Base-by-base conservation (phyloP, 2,797 vertebrate genomes). In the Malurus leucopterus region DNA sequence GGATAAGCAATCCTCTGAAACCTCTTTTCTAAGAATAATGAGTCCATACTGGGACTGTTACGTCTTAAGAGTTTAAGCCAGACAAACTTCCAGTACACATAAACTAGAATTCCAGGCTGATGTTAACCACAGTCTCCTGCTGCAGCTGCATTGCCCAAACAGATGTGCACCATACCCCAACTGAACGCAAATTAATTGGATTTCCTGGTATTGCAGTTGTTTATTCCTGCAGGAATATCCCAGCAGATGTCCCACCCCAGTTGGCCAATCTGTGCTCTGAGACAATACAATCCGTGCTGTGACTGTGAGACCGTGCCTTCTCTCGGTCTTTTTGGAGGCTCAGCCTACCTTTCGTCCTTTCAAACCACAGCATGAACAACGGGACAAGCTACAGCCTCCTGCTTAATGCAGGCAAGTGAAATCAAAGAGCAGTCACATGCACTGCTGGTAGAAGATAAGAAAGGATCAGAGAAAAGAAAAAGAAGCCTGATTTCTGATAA, bases 121-220 rank as follows among this genome's bases (percentile, higher is more conserved):
- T 65, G 74, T 57, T 73, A 88, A 85, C 53, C 49, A 54, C 58
- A 54, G 50, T 16, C 61, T 86, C 68, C 58, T 54, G 8, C n/a
- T 73, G 68, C 92, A 92, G 95, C 92, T 93, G 88, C 57, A 76
- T 6, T 79, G 89, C 49, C 84, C 88, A 40, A 84, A 79, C 80
- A 93, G 91, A 92, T 92, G 74, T 71, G 77, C 27, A 54, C 49
- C 57, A 15, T 6, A 84, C 3, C 8, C 61, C 50, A 88, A 54
- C n/a, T 1, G 1, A 91, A 79, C 13, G 34, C 61, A 71, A 82
- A 82, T 44, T 27, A 79, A 82, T 88, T 88, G 68, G 50, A 86
- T 93, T 93, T 93, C 75, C 78, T 36, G 44, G 76, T 90, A 87
- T 16, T 57, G 61, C 53, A 65, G 86, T 69, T 92, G 69, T 68